A percentile compares a stretch with the other conserved stretches of the same genome.
These are phyloP conservation scores for Timema cristinae DNA, from an alignment of 2,888 invertebrate genomes.

Conservation along the genomic window DNA sequence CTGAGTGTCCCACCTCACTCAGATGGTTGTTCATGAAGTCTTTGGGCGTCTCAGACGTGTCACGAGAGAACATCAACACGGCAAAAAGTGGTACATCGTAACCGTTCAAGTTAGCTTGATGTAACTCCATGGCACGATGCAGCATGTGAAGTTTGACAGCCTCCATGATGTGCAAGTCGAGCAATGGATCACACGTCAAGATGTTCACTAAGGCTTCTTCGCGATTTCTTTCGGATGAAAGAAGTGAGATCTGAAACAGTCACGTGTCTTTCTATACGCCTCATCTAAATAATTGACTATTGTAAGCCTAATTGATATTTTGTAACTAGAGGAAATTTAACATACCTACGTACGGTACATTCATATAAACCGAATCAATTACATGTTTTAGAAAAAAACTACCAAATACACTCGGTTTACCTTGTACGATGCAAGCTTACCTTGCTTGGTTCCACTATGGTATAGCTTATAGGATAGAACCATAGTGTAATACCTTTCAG, in stretches of 20 bases:
- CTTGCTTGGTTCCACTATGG: no score
- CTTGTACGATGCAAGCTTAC: no score
- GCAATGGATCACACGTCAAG: slow-evolving; percentile 33
- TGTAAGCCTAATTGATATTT: no score
- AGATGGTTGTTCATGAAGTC: slow-evolving; percentile 45
- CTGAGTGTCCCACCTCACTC: slow-evolving; percentile 43
- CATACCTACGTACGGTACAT: no score
- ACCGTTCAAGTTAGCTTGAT: slow-evolving; percentile 37
- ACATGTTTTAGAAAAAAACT: no score
- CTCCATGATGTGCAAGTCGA: slow-evolving; percentile 36
- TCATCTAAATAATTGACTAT: background rate
- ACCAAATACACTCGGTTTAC: no score
- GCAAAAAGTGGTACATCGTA: slow-evolving; percentile 44
- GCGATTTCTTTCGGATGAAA: slow-evolving; percentile 24
- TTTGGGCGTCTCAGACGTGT: slow-evolving; percentile 42
- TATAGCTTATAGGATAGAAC: no score
- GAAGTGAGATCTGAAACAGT: slow-evolving; percentile 22
- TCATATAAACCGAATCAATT: no score
- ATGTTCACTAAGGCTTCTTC: slow-evolving; percentile 28
- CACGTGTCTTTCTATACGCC: background rate
- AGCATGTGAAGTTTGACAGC: slow-evolving; percentile 44
- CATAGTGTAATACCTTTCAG: no score
- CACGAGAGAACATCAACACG: slow-evolving; percentile 45
- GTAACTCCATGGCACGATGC: slow-evolving; percentile 41
- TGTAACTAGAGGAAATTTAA: no score